Percentiles rank a stretch among this genome's conserved stretches.
Evolutionary conservation across 1,140 invertebrate species (phyloP).

Genomic region (Ips nitidus): DNA sequence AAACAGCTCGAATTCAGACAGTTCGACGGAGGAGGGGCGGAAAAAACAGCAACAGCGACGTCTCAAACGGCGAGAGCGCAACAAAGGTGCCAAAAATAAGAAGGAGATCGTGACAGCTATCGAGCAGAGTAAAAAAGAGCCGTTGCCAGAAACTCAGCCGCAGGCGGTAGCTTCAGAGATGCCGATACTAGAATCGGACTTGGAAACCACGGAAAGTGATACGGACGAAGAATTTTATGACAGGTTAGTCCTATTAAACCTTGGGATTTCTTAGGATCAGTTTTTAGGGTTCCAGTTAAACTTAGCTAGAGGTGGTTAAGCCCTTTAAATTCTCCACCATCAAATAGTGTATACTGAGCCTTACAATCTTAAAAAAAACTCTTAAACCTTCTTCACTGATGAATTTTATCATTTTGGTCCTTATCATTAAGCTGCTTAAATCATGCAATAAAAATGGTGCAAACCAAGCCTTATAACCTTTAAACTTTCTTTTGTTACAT

Average conservation of each 20-base stretch:
- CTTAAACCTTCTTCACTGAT: too few species aligned
- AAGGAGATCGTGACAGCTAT: background rate
- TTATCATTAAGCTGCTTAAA: too few species aligned
- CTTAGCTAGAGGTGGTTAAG: too few species aligned
- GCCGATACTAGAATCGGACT: slow-evolving; percentile 72
- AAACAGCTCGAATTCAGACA: slow-evolving; percentile 70
- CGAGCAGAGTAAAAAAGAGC: slow-evolving; percentile 51
- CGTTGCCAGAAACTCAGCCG: slow-evolving; percentile 50
- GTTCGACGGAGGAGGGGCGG: slow-evolving; percentile 57
- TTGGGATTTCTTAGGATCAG: too few species aligned
- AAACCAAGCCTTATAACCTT: too few species aligned
- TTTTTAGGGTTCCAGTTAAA: too few species aligned
- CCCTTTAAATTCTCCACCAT: too few species aligned
- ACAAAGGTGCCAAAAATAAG: slow-evolving; percentile 47
- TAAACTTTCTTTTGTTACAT: too few species aligned
- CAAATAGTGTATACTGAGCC: too few species aligned
- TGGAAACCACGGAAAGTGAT: slow-evolving; percentile 79
- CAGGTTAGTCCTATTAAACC: slow-evolving; percentile 15
- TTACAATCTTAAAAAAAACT: too few species aligned
- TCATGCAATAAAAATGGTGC: too few species aligned
- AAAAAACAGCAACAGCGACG: slow-evolving; percentile 51
- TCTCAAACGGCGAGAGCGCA: slow-evolving; percentile 55
- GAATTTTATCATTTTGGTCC: too few species aligned
- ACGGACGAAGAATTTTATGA: slow-evolving; percentile 87
- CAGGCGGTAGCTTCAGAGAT: slow-evolving; percentile 49